phyloP scores from a whole-genome alignment of 2,113 vertebrate species.

The Oenanthe melanoleuca region DNA sequence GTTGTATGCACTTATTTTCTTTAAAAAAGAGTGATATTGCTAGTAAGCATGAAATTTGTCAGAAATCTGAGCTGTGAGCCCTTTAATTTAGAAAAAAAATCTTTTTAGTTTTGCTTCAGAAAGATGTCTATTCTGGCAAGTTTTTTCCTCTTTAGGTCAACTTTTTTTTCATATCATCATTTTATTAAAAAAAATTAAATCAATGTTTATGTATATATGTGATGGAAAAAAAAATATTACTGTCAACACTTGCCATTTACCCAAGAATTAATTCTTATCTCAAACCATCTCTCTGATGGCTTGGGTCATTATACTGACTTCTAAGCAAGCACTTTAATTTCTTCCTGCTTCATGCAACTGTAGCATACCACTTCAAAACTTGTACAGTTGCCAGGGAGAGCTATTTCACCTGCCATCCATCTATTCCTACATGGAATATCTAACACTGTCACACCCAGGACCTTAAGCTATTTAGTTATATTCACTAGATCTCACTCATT shows the following conservation, averaged over 20 bases:
- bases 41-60: not conserved
- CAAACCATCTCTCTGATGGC: not conserved
- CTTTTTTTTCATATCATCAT: not conserved
- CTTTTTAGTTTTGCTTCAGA: not conserved
- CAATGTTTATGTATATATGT: not conserved
- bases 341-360: not conserved
- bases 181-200: not conserved
- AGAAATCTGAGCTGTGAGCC: not conserved
- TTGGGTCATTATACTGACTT: not conserved
- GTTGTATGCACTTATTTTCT: conserved; percentile 2
- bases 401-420: not conserved
- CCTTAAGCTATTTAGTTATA: not conserved
- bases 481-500: not conserved
- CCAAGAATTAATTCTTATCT: not conserved
- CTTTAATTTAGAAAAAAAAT: not conserved
- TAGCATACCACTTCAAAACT: not conserved
- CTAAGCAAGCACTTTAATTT: not conserved
- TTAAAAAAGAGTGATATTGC: not conserved
- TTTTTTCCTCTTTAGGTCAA: not conserved
- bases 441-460: not conserved
- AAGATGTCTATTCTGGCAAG: not conserved
- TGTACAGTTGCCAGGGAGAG: not conserved
- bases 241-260: not conserved
- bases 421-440: not conserved
- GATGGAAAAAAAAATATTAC: not conserved